A percentile compares a stretch with the other conserved stretches of the same genome.
These are phyloP conservation scores for Sitta europaea DNA, from an alignment of 2,113 vertebrate species.

Conservation along the genomic window DNA sequence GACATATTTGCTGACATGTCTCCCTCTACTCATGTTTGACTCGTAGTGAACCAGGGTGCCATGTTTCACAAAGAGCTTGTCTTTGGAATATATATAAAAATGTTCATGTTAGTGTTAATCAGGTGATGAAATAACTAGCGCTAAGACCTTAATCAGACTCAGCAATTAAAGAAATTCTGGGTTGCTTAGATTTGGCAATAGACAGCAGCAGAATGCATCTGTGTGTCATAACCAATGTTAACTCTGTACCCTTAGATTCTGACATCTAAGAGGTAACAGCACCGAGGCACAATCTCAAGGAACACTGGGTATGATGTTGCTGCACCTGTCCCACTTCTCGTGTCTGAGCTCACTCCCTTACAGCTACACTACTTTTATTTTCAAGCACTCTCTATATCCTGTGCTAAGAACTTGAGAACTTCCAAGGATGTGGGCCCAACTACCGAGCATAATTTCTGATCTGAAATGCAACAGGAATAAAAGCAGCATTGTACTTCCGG, in stretches of 20 bases:
- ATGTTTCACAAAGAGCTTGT: neutral
- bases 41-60: neutral
- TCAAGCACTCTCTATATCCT: neutral
- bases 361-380: neutral
- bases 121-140: neutral
- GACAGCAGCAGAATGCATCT: neutral
- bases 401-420: neutral
- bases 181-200: neutral
- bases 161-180: neutral
- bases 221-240: neutral
- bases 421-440: neutral
- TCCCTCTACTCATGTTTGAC: neutral
- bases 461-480: neutral
- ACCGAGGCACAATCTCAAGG: neutral
- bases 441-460: neutral
- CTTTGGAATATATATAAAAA: neutral
- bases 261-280: neutral
- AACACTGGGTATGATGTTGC: neutral
- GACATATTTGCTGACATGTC: neutral
- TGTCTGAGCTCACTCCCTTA: neutral
- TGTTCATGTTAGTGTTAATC: neutral
- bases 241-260: neutral
- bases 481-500: neutral
- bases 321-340: neutral
- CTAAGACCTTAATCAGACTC: neutral